Percentiles rank a stretch among this genome's conserved stretches.
Evolutionary conservation across 1,140 invertebrate genomes (phyloP).

Genomic region (Vollenhovia emeryi): DNA sequence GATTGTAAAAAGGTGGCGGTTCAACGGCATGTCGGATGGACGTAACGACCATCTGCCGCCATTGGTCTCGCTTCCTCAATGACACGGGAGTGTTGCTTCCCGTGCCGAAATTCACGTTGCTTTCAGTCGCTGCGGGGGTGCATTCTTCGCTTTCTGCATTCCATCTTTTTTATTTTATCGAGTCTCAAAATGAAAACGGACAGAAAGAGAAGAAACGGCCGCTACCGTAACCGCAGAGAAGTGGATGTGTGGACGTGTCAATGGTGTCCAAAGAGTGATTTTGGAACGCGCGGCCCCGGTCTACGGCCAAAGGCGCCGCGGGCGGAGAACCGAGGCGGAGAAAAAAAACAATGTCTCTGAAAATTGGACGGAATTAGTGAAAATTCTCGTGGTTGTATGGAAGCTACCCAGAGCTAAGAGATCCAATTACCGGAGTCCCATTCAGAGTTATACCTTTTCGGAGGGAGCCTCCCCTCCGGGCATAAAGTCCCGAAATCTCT

Average conservation of each 20-base stretch:
- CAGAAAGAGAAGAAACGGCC: constrained; percentile 41
- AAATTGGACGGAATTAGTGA: constrained; percentile 79
- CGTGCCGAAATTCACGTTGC: constrained; percentile 25
- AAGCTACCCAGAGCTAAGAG: constrained; percentile 47
- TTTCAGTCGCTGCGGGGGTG: constrained; percentile 42
- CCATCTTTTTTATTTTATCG: constrained; percentile 3
- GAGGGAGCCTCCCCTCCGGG: constrained; percentile 61
- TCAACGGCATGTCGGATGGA: background rate
- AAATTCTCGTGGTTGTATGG: constrained; percentile 76
- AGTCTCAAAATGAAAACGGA: background rate
- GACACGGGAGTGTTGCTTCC: constrained; percentile 24
- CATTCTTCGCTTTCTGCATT: constrained; percentile 12
- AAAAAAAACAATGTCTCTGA: constrained; percentile 79
- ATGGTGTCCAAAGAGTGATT: constrained; percentile 7
- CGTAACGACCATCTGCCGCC: constrained; percentile 54
- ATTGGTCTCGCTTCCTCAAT: constrained; percentile 14
- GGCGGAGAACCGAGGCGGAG: background rate
- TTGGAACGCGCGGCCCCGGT: background rate
- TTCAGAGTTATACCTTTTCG: constrained; percentile 75
- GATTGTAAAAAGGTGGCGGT: background rate
- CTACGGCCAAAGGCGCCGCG: constrained; percentile 6
- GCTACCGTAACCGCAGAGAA: constrained; percentile 42
- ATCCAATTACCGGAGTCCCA: constrained; percentile 78
- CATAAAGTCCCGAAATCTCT: constrained; percentile 78
- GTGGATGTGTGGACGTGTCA: background rate